Conservation (phyloP, 1,140 invertebrate species). For the Psilanteris sp. region DNA sequence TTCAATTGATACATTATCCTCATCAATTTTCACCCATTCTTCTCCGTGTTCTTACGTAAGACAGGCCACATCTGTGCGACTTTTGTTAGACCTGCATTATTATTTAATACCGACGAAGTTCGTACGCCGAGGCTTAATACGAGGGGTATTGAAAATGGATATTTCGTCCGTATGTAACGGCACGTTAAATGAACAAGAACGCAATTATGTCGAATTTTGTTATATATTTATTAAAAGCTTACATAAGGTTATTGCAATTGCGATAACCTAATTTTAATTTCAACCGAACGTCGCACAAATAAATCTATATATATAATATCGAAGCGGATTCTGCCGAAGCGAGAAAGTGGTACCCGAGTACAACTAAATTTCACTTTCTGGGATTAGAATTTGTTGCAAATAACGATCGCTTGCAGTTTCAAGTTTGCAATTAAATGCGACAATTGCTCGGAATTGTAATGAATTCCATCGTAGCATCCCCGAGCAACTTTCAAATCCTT, state of each 20-base stretch:
- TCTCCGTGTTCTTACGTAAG: slow-evolving; percentile 35
- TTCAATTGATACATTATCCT: slow-evolving; percentile 51
- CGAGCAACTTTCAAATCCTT: slow-evolving; percentile 40
- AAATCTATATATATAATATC: background rate
- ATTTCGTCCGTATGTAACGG: background rate
- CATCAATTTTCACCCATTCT: slow-evolving; percentile 56
- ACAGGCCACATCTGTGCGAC: slow-evolving; percentile 16
- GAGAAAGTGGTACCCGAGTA: slow-evolving; percentile 29
- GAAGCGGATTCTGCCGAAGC: background rate
- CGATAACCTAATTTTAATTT: background rate
- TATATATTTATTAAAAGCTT: no score
- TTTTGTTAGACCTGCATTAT: slow-evolving; percentile 26
- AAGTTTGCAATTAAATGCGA: slow-evolving; percentile 39
- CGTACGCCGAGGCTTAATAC: no score
- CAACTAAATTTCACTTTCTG: slow-evolving; percentile 6
- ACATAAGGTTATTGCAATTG: no score
- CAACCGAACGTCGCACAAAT: background rate
- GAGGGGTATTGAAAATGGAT: slow-evolving; percentile 1
- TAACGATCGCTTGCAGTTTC: slow-evolving; percentile 18
- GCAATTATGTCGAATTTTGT: no score
- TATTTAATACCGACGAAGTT: slow-evolving; percentile 27
- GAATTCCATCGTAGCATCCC: slow-evolving; percentile 18
- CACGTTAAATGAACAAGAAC: no score
- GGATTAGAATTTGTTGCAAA: slow-evolving; percentile 13
- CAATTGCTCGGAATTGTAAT: slow-evolving; percentile 35